Percentiles rank a stretch among this genome's conserved stretches.
These are phyloP conservation scores for Seladonia tumulorum DNA, from an alignment of 2,888 invertebrate species.

Conservation along the genomic window DNA sequence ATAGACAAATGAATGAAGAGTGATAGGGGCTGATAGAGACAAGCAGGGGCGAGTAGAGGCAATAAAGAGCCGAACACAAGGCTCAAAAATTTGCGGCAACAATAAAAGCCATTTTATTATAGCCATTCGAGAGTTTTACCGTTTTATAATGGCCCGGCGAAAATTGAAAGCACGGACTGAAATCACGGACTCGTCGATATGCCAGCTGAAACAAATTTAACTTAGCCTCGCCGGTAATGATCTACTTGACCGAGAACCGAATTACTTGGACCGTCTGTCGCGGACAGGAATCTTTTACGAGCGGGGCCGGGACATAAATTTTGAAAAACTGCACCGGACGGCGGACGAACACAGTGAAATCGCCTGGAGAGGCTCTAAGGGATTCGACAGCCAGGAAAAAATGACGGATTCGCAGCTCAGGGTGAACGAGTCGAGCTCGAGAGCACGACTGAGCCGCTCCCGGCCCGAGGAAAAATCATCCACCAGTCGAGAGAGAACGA, in stretches of 20 bases:
- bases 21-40: not conserved
- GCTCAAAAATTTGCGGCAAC: not conserved
- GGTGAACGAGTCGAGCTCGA: constrained; percentile 5
- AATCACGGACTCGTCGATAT: constrained; percentile 6
- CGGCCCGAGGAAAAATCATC: not conserved
- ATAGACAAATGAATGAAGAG: too few species aligned
- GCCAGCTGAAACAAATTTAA: constrained; percentile 24
- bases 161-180: not conserved
- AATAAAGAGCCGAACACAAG: not conserved
- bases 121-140: not conserved
- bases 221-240: constrained; percentile 4
- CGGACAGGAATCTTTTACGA: constrained; percentile 30
- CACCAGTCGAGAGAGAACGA: not conserved
- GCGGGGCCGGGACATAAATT: constrained; percentile 3
- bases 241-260: constrained; percentile 45
- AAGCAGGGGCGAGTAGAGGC: not conserved
- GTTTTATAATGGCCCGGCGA: not conserved
- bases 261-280: constrained; percentile 26
- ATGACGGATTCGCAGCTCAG: not conserved
- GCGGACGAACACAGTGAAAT: not conserved
- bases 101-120: not conserved
- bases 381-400: not conserved
- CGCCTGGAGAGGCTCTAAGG: not conserved
- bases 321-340: not conserved
- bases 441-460: not conserved